Evolutionary conservation across 2,797 vertebrate species (phyloP).

Genomic region (Gambusia yucatana): DNA sequence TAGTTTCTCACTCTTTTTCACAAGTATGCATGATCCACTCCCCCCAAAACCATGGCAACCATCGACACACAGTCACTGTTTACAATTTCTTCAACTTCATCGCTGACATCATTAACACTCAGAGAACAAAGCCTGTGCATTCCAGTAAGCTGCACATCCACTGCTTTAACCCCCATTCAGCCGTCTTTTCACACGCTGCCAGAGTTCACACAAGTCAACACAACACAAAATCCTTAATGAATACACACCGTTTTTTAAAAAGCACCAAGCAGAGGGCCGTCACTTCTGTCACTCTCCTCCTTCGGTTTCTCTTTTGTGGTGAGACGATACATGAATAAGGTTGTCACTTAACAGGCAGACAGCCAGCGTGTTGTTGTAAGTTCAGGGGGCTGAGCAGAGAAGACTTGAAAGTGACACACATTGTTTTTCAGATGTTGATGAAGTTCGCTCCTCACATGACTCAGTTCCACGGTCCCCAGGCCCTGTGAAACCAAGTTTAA

Average conservation of each 20-base stretch:
- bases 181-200: conserved; percentile 9
- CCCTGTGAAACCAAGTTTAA: conserved; percentile 9
- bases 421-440: conserved; percentile 53
- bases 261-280: conserved; percentile 38
- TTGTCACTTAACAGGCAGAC: conserved; percentile 55
- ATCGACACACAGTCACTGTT: conserved; percentile 52
- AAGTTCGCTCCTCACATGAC: conserved; percentile 41
- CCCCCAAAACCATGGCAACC: conserved; percentile 65
- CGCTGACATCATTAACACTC: conserved; percentile 48
- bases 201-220: conserved; percentile 38
- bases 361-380: conserved; percentile 43
- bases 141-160: conserved; percentile 33
- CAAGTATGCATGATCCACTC: conserved; percentile 20
- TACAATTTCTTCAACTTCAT: conserved; percentile 57
- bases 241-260: conserved; percentile 31
- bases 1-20: conserved; percentile 31
- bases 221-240: conserved; percentile 30
- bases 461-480: conserved; percentile 17
- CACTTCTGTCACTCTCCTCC: conserved; percentile 51
- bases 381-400: conserved; percentile 53
- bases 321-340: conserved; percentile 60
- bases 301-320: conserved; percentile 58
- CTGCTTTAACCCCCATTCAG: neutral
- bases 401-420: conserved; percentile 62
- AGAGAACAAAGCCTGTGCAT: conserved; percentile 51